Base-by-base conservation (phyloP, 2,888 invertebrate genomes). In the Allophyes oxyacanthae region DNA sequence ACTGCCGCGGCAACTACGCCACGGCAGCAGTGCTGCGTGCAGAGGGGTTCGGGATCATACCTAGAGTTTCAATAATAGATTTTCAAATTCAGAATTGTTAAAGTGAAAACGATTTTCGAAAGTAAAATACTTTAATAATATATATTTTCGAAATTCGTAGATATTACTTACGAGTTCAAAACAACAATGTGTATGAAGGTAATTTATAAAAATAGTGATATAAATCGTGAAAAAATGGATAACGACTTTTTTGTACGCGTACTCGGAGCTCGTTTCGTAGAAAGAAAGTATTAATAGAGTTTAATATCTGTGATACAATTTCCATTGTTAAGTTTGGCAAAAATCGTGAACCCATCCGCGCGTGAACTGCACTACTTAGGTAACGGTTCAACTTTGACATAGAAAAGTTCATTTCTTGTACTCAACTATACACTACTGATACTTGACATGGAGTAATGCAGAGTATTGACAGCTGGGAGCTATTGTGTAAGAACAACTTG, bases 341-440 rank as follows among this genome's bases (percentile, higher is more conserved):
- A n/a, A 84, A 78, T 88, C 90, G 88, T 89, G 88, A 83, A 84
- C 73, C 77, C 68, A 81, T 77, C 79, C 69, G 66, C 77, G 78
- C 74, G 70, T 74, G 82, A 82, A 80, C 81, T 78, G 75, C 79
- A 78, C 65, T 72, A 80, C 71, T 85, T 90, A n/a, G n/a, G n/a
- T n/a, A 91, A 91, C 91, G 91, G 91, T 91, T 90, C 83, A 91
- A 87, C 89, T 91, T 86, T 90, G 90, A 88, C 90, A 89, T 75
- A 89, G 83, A 89, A 88, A 85, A 72, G 67, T 77, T 79, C 71
- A 78, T 67, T 72, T 64, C 69, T 69, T 76, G 72, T 67, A 66
- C 64, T 4, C 58, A 57, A 66, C 40, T 28, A 41, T 52, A 46
- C 13, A 58, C 33, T 56, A 20, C 38, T 28, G 38, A 41, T 34